These are phyloP conservation scores for Octonoba sinensis DNA, from an alignment of 2,888 invertebrate species.

Conservation along the genomic window DNA sequence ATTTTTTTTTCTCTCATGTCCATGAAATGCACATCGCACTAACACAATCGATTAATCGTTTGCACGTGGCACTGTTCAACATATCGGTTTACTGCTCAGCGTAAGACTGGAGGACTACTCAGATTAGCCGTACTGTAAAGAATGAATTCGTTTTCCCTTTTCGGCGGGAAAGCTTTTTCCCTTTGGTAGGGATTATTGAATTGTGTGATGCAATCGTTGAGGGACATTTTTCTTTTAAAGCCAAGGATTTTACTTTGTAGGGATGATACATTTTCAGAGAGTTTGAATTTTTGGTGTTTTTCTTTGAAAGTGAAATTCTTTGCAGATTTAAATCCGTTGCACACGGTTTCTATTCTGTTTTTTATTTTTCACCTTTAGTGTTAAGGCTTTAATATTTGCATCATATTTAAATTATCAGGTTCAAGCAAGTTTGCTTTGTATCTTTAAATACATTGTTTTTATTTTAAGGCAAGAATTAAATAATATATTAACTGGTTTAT, in stretches of 20 bases:
- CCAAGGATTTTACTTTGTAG: background rate
- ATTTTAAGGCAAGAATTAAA: too few species aligned
- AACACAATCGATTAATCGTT: conserved; percentile 46
- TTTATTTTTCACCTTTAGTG: too few species aligned
- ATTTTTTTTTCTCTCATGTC: conserved; percentile 1
- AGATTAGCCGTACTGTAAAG: conserved; percentile 45
- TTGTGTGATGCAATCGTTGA: background rate
- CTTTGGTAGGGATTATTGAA: conserved; percentile 36
- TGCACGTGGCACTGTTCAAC: background rate
- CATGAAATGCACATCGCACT: background rate
- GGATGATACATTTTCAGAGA: too few species aligned
- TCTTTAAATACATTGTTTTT: too few species aligned
- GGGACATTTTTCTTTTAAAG: background rate
- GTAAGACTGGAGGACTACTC: conserved; percentile 14
- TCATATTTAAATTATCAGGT: too few species aligned
- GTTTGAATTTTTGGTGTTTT: too few species aligned
- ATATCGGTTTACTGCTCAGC: conserved; percentile 33
- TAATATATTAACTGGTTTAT: too few species aligned
- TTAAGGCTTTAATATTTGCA: too few species aligned
- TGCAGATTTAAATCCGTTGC: too few species aligned
- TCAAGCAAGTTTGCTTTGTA: too few species aligned
- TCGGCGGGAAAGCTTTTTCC: conserved; percentile 38
- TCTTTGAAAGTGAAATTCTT: too few species aligned
- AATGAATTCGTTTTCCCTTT: conserved; percentile 38
- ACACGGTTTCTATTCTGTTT: too few species aligned